Percentiles rank a stretch among this genome's conserved stretches.
Evolutionary conservation across 2,797 vertebrate genomes (phyloP).

Genomic region (Alcedo atthis): DNA sequence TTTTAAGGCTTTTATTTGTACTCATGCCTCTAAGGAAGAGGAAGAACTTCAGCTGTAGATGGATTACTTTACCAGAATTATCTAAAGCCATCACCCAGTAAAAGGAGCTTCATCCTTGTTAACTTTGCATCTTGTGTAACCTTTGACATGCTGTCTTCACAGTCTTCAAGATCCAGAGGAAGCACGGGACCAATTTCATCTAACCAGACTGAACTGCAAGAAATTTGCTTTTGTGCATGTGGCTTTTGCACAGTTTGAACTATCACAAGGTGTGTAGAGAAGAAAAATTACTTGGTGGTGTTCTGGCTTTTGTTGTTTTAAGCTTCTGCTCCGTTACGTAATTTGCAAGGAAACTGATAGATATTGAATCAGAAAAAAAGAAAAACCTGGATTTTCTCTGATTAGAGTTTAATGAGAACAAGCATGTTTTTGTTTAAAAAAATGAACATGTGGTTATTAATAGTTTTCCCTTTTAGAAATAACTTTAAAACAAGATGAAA

Average conservation of each 20-base stretch:
- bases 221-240: slow-evolving; percentile 95
- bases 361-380: background rate
- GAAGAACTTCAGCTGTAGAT: background rate
- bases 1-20: background rate
- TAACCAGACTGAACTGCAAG: slow-evolving; percentile 90
- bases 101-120: background rate
- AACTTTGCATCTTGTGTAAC: background rate
- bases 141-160: background rate
- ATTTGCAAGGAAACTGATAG: background rate
- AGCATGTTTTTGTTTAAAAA: too few species aligned
- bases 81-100: background rate
- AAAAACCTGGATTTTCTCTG: background rate
- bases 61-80: background rate
- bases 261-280: slow-evolving; percentile 84
- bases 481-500: background rate
- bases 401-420: background rate
- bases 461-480: background rate
- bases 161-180: slow-evolving; percentile 93
- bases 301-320: background rate
- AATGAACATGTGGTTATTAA: background rate
- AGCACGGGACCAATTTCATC: slow-evolving; percentile 90
- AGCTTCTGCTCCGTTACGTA: background rate
- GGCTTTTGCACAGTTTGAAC: slow-evolving; percentile 93
- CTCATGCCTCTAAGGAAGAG: background rate
- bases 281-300: background rate